Evolutionary conservation across 2,797 vertebrate genomes (phyloP), one percentile per base, ranked within the genome.

Genomic region (Botia kubotai): DNA sequence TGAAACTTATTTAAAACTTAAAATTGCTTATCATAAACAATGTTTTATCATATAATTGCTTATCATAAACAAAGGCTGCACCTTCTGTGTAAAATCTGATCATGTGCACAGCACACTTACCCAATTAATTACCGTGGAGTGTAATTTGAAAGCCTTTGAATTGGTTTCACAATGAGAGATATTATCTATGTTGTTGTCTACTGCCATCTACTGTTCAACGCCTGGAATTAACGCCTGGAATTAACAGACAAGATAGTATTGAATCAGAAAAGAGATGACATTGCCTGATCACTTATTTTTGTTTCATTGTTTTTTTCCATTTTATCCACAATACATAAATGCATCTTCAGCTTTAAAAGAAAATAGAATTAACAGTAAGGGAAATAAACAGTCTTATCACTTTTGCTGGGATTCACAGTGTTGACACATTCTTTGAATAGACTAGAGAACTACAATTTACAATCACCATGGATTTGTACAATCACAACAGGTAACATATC

Each of bases 341-440:
- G 63, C 50, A 48, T 80, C 52, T 80, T 63, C 19, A 26, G 50
- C 67, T 79, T 68, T 23, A 68, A 80, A 82, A 46, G 39, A 80
- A 83, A 77, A 77, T 77, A 76, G 39, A 68, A 72, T 73, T 82
- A 76, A 71, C 68, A 82, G 58, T 36, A 72, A 58, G 57, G 48
- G 53, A 43, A 53, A 75, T 17, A 60, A 79, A 85, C 86, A 83
- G 76, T 83, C 78, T 80, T 36, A 73, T 58, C 62, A 74, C 52
- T 82, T 82, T 83, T 74, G 72, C 48, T 70, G 68, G 86, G 85
- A 88, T 92, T 94, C 93, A 94, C 93, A 94, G 93, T 94, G 93
- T 91, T 91, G 85, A 89, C 91, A 93, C 88, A 87, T 89, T 67
- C 70, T 68, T 80, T 74, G 53, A 74, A 66, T 19, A 66, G 63